Evolutionary conservation across 1,140 invertebrate genomes (phyloP), one percentile per base, ranked within the genome.

Genomic region (Fopius arisanus): DNA sequence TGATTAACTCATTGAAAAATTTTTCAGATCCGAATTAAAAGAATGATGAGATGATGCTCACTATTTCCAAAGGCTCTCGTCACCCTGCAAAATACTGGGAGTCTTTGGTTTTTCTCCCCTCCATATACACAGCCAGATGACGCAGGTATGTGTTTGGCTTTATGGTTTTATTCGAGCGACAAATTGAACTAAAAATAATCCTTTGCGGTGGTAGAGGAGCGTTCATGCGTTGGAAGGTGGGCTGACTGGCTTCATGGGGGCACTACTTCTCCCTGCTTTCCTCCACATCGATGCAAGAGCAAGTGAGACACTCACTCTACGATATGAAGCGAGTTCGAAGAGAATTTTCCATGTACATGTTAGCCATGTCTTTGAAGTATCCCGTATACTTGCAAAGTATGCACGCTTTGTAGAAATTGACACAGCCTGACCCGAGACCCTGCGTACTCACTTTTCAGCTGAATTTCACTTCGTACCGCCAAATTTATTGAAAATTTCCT

Each of bases 161-260:
- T 84, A 80, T 79, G 83, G 78, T 80, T 80, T 81, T 81, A 81
- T 80, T 82, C 81, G 80, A 86, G 84, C 83, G 83, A 80, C 81
- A 86, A 87, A 87, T 86, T 82, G 79, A 82, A 83, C 83, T 87
- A 87, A 87, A 87, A 86, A 87, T 85, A 85, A 85, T 83, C 80
- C 84, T 86, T 86, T 84, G 81, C 83, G 76, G 76, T 73, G 70
- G 71, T 74, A 81, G 77, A 72, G 75, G 77, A 78, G 78, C 79
- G 80, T 81, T 81, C 82, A 81, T 81, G 81, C 79, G 78, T 81
- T 73, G 74, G 76, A 81, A 82, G 78, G 81, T 81, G 78, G 79
- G 75, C 78, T 77, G 68, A 75, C 43, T 72, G 29, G 72, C 67
- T 76, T 66, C 40, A 70, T 72, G 65, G 67, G 48, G 54, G 23